These are phyloP conservation scores for Megaleporinus macrocephalus DNA, from an alignment of 2,113 vertebrate genomes.

Conservation along the genomic window DNA sequence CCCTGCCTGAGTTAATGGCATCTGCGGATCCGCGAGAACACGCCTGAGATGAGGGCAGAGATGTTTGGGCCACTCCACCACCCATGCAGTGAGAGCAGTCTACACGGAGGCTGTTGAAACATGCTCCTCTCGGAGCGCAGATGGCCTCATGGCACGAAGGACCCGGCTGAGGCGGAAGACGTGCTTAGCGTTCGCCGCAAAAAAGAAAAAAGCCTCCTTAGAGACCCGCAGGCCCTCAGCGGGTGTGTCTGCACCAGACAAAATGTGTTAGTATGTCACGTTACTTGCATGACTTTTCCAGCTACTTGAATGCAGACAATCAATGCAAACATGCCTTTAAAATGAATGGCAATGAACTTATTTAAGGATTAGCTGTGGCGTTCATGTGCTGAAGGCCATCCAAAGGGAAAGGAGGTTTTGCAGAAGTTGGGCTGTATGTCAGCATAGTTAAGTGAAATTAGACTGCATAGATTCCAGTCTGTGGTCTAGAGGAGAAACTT, in stretches of 20 bases:
- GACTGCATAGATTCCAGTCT: constrained; percentile 14
- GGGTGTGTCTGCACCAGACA: constrained; percentile 53
- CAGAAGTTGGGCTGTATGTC: constrained; percentile 20
- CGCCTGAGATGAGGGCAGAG: constrained; percentile 22
- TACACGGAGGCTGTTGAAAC: constrained; percentile 21
- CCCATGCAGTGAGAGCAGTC: constrained; percentile 14
- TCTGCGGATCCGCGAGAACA: not conserved
- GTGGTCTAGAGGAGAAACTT: not conserved
- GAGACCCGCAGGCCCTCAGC: constrained; percentile 14
- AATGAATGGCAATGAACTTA: not conserved
- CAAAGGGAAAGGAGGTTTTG: constrained; percentile 5
- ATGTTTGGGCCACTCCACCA: constrained; percentile 33
- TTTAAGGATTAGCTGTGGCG: not conserved
- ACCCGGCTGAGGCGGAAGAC: constrained; percentile 10
- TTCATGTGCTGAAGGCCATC: constrained; percentile 1
- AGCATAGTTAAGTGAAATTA: not conserved
- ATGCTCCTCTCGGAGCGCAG: constrained; percentile 7
- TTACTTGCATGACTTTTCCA: constrained; percentile 22
- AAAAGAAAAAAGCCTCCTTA: not conserved
- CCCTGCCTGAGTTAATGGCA: not conserved
- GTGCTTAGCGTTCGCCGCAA: constrained; percentile 13
- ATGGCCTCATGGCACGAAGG: constrained; percentile 19
- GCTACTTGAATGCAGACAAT: not conserved
- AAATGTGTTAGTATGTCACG: constrained; percentile 56
- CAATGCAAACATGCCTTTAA: not conserved